phyloP scores from a whole-genome alignment of 2,113 vertebrate species.

The Butorides virescens region DNA sequence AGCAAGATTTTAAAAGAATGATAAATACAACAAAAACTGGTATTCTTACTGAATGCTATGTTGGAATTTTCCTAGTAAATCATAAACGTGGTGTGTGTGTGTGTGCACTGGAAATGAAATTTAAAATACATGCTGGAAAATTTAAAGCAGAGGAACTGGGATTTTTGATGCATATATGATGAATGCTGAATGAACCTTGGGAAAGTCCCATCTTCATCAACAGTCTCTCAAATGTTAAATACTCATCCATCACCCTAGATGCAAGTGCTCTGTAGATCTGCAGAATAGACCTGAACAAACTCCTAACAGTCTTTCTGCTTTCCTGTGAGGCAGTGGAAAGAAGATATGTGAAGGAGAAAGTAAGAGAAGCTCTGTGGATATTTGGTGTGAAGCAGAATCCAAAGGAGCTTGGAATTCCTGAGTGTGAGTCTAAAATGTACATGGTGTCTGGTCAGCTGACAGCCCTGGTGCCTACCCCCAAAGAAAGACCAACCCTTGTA shows the following conservation, averaged over 20 bases:
- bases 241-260: not conserved
- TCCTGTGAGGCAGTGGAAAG: not conserved
- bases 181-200: not conserved
- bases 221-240: not conserved
- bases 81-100: rapidly evolving
- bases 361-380: not conserved
- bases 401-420: not conserved
- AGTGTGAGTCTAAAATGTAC: rapidly evolving
- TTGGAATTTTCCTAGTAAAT: not conserved
- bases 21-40: not conserved
- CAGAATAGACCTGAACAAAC: not conserved
- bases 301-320: not conserved
- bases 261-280: not conserved
- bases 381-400: not conserved
- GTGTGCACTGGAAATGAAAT: not conserved
- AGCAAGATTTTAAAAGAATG: not conserved
- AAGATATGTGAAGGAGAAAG: not conserved
- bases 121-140: not conserved
- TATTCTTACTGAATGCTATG: not conserved
- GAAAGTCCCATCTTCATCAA: not conserved
- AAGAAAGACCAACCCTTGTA: not conserved
- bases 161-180: not conserved
- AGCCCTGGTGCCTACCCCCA: rapidly evolving
- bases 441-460: not conserved
- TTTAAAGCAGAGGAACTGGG: not conserved